These are phyloP conservation scores for Epizoanthus rinbou DNA, from an alignment of 92 coral and sea anemone genomes.

Conservation along the genomic window DNA sequence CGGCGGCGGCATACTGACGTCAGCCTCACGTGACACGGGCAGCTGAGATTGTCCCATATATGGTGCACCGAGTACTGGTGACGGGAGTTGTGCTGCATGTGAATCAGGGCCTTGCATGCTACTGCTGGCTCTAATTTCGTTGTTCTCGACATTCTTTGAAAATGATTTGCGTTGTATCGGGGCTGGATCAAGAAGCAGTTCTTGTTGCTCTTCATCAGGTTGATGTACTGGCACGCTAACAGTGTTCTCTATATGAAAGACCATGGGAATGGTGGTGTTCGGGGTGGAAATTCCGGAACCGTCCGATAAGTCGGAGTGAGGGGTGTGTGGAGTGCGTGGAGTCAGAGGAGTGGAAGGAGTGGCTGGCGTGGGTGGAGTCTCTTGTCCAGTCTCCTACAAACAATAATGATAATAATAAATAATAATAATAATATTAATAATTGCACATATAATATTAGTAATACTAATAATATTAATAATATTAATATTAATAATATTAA, in stretches of 20 bases:
- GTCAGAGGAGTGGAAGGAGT: constrained; percentile 64
- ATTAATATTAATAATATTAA: too few species aligned
- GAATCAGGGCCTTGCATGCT: not conserved
- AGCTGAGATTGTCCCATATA: not conserved
- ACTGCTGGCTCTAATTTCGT: not conserved
- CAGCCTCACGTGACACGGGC: constrained; percentile 19
- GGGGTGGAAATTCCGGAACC: constrained; percentile 70
- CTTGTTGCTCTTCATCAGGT: constrained; percentile 54
- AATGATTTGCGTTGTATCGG: constrained; percentile 64
- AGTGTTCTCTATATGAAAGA: constrained; percentile 74
- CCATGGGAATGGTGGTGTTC: constrained; percentile 65
- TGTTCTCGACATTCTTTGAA: constrained; percentile 36
- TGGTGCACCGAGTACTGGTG: not conserved
- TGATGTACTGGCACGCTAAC: constrained; percentile 58
- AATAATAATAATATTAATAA: too few species aligned
- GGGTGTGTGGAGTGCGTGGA: constrained; percentile 70
- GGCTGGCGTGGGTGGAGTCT: constrained; percentile 8
- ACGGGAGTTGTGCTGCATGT: not conserved
- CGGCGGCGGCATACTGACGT: constrained; percentile 21
- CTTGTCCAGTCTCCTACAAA: constrained; percentile 26
- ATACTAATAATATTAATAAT: too few species aligned
- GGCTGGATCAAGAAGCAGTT: constrained; percentile 53
- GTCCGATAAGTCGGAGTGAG: constrained; percentile 48
- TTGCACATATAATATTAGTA: too few species aligned
- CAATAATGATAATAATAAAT: not conserved